These are phyloP conservation scores for Hycleus phaleratus DNA, from an alignment of 1,140 invertebrate species.

Conservation along the genomic window DNA sequence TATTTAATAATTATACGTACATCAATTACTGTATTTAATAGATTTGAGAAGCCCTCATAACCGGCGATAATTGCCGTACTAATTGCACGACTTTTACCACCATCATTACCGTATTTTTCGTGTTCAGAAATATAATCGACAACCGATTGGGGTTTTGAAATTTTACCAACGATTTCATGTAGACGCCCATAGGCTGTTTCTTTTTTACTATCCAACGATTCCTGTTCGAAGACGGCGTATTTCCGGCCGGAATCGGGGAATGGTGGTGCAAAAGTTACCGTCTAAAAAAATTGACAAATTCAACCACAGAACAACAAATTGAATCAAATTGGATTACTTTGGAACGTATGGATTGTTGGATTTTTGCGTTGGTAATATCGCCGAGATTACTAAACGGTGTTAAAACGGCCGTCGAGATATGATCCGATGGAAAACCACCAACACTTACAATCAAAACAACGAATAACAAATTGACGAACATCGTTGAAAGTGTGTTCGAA, in stretches of 20 bases:
- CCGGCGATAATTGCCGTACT: conserved; percentile 51
- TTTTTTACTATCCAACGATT: conserved; percentile 26
- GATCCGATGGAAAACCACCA: neutral
- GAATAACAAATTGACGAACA: no score
- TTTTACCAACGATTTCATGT: conserved; percentile 41
- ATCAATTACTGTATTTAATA: conserved; percentile 36
- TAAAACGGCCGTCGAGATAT: neutral
- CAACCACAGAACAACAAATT: neutral
- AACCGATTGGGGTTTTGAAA: conserved; percentile 54
- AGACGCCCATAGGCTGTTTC: conserved; percentile 42
- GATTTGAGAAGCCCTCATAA: conserved; percentile 52
- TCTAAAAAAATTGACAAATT: conserved; percentile 16
- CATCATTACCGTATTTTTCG: conserved; percentile 63
- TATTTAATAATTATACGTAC: conserved; percentile 22
- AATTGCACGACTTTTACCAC: conserved; percentile 49
- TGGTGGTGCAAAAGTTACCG: conserved; percentile 15
- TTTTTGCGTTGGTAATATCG: conserved; percentile 18
- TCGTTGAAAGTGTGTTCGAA: no score
- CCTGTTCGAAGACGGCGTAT: conserved; percentile 28
- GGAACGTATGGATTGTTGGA: conserved; percentile 12
- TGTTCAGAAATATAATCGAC: conserved; percentile 59
- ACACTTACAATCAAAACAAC: no score
- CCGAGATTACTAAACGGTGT: conserved; percentile 19
- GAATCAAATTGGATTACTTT: conserved; percentile 16
- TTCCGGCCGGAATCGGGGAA: conserved; percentile 32